These are phyloP conservation scores for Rhombomys opimus DNA, from an alignment of 2,113 vertebrate species.

Conservation along the genomic window DNA sequence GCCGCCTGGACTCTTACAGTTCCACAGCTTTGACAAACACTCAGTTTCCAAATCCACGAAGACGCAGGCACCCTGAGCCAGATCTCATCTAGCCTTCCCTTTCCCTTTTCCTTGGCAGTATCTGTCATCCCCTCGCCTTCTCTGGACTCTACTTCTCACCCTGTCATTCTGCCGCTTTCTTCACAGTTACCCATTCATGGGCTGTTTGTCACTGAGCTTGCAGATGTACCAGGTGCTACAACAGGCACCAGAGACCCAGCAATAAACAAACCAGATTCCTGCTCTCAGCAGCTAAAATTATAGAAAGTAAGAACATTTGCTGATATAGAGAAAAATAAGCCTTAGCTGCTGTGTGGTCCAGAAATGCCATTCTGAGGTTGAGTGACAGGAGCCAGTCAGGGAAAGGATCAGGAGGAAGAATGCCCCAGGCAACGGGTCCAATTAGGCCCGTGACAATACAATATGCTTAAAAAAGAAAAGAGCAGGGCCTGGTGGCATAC, in stretches of 20 bases:
- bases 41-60: not conserved
- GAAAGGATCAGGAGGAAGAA: not conserved
- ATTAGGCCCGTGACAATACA: not conserved
- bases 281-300: not conserved
- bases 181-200: not conserved
- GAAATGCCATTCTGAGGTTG: slow-evolving; percentile 34
- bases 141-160: not conserved
- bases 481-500: too few species aligned
- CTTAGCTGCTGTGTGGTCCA: not conserved
- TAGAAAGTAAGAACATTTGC: slow-evolving; percentile 10
- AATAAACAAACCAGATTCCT: not conserved
- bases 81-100: not conserved
- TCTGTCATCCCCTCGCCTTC: not conserved
- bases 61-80: not conserved
- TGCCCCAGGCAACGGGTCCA: not conserved
- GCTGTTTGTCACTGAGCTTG: not conserved
- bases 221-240: not conserved
- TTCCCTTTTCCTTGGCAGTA: not conserved
- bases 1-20: not conserved
- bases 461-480: not conserved
- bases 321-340: not conserved
- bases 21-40: not conserved
- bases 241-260: not conserved
- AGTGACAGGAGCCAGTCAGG: not conserved
- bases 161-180: not conserved